Evolutionary conservation across 2,113 vertebrate genomes (phyloP), one percentile per base, ranked within the genome.

Genomic region (Thymallus thymallus): DNA sequence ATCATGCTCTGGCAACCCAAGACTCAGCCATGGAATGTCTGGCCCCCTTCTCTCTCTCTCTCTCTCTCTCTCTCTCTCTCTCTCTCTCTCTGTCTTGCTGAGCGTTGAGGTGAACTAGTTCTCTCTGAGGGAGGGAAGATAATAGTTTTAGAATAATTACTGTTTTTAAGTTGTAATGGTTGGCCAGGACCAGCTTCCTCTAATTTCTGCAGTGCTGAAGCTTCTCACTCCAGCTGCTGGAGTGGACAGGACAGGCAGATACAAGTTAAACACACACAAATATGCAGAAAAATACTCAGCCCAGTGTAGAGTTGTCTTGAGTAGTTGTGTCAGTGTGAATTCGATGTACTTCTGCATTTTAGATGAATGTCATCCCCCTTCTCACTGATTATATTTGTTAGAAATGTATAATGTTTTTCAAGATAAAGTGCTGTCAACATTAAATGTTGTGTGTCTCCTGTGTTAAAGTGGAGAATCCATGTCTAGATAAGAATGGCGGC

Each of bases 391-490:
- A n/a, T 58, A 58, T 58, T 58, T n/a, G 16, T 58, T 6, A 9
- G n/a, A 58, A 16, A 58, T 58, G 55, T n/a, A n/a, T 20, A 58
- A 58, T 58, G 6, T 58, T 16, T 20, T 58, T 58, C 9, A 41
- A 41, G 35, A 41, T 10, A 41, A 51, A 51, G 16, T 51, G 16
- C 48, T 51, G 48, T 51, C 48, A 51, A 51, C 23, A 64, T 69
- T 60, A 56, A 65, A 35, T 66, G 32, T 74, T 58, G 12, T 72
- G 14, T 77, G 51, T 22, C 78, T 75, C 73, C 65, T 80, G 79
- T 73, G 68, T 76, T 85, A 32, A 91, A 98, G 97, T 92, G 87
- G 92, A 86, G 84, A 89, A 93, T 83, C 94, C 94, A 0, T 99
- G 98, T 0, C 58, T 75, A 0, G 85, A 94, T 1, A 75, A 86